Evolutionary conservation across 2,797 vertebrate genomes (phyloP).

Genomic region (Sebastes flavidus): DNA sequence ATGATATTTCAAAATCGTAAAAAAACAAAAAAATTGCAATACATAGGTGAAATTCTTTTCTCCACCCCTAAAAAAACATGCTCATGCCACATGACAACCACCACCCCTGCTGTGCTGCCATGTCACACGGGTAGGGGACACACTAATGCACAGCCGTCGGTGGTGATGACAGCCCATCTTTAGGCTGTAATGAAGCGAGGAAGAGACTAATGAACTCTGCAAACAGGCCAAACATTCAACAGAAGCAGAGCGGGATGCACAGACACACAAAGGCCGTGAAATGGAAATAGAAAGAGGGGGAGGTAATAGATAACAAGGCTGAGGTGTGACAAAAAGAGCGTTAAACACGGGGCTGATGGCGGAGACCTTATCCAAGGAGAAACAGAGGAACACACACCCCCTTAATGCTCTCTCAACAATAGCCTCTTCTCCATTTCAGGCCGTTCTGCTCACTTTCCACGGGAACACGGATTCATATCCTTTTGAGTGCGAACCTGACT

Average conservation of each 20-base stretch:
- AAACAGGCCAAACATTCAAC: slow-evolving; percentile 36
- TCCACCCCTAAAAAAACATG: slow-evolving; percentile 20
- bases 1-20: too few relatives aligned
- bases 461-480: slow-evolving; percentile 35
- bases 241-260: slow-evolving; percentile 51
- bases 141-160: slow-evolving; percentile 52
- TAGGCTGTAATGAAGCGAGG: slow-evolving; percentile 78
- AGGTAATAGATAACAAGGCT: slow-evolving; percentile 49
- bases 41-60: too few relatives aligned
- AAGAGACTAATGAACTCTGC: slow-evolving; percentile 75
- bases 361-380: slow-evolving; percentile 44
- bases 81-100: slow-evolving; percentile 7
- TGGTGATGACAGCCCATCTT: slow-evolving; percentile 75
- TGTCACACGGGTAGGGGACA: slow-evolving; percentile 19
- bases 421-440: slow-evolving; percentile 40
- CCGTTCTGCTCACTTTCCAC: slow-evolving; percentile 33
- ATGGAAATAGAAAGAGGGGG: slow-evolving; percentile 6
- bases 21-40: too few relatives aligned
- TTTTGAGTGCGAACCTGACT: slow-evolving; percentile 17
- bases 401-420: slow-evolving; percentile 38
- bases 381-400: slow-evolving; percentile 35
- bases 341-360: slow-evolving; percentile 49
- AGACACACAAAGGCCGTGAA: slow-evolving; percentile 36
- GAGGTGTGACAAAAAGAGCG: slow-evolving; percentile 53
- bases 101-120: slow-evolving; percentile 40